phyloP scores from a whole-genome alignment of 2,888 invertebrate species.

The Hypomecis punctinalis region DNA sequence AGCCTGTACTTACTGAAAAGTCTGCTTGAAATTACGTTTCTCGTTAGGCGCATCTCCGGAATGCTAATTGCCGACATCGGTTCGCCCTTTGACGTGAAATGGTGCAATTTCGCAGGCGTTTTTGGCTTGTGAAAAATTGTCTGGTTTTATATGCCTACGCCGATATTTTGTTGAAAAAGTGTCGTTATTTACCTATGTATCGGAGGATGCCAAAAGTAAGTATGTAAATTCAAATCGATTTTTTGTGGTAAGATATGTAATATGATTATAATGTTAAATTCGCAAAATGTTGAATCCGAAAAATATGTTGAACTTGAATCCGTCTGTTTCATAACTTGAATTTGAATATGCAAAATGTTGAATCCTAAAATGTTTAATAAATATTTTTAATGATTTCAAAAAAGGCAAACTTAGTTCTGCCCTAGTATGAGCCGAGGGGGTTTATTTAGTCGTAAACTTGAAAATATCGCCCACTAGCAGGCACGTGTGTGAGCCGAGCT shows the following conservation, averaged over 20 bases:
- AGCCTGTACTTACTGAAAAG: slow-evolving; percentile 60
- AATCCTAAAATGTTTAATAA: no score
- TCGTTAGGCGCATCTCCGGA: slow-evolving; percentile 46
- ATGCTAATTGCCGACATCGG: slow-evolving; percentile 49
- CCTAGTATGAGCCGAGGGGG: not conserved
- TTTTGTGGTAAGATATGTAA: no score
- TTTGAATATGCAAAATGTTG: no score
- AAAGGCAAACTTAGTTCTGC: no score
- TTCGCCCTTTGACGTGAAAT: slow-evolving; percentile 35
- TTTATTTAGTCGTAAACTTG: not conserved
- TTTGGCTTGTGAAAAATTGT: not conserved
- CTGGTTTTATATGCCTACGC: not conserved
- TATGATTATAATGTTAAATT: no score
- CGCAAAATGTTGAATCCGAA: no score
- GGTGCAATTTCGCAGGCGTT: slow-evolving; percentile 26
- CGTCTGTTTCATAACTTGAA: no score
- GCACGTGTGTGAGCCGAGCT: not conserved
- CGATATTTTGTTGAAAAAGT: not conserved
- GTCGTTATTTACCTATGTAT: no score
- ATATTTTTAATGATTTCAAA: no score
- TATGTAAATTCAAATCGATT: no score
- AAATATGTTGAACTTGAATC: no score
- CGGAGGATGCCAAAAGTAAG: no score
- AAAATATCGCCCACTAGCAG: slow-evolving; percentile 8
- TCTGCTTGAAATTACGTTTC: slow-evolving; percentile 51